phyloP scores from a whole-genome alignment of 2,113 vertebrate genomes.

The Melanerpes aurifrons region DNA sequence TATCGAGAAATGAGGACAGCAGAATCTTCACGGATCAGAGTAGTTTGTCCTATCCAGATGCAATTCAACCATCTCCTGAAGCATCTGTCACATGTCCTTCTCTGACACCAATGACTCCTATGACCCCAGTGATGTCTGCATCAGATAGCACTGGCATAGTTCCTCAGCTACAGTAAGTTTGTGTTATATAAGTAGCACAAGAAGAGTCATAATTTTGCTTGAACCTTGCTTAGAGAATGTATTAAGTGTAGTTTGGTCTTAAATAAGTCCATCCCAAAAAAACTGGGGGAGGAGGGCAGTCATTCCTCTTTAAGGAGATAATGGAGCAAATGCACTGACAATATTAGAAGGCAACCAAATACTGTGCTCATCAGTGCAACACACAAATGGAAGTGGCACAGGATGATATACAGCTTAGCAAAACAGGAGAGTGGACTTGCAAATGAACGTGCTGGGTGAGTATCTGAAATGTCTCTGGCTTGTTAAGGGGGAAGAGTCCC shows the following conservation, averaged over 20 bases:
- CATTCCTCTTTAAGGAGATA: background rate
- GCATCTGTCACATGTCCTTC: slow-evolving; percentile 54
- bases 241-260: background rate
- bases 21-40: slow-evolving; percentile 29
- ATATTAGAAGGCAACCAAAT: background rate
- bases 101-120: slow-evolving; percentile 86
- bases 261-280: background rate
- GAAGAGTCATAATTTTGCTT: background rate
- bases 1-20: background rate
- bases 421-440: background rate
- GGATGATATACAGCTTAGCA: background rate
- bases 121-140: slow-evolving; percentile 85
- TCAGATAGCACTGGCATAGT: slow-evolving; percentile 91
- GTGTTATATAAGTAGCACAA: background rate
- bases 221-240: background rate
- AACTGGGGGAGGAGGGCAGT: no score
- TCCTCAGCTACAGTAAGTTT: slow-evolving; percentile 90
- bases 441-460: background rate
- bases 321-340: background rate
- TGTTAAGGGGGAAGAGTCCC: background rate
- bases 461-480: background rate
- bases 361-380: background rate
- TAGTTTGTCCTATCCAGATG: background rate
- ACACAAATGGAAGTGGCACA: background rate
- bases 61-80: slow-evolving; percentile 8